Evolutionary conservation across 1,140 invertebrate genomes (phyloP), one percentile per base, ranked within the genome.

Genomic region (Drosophila rhopaloa): DNA sequence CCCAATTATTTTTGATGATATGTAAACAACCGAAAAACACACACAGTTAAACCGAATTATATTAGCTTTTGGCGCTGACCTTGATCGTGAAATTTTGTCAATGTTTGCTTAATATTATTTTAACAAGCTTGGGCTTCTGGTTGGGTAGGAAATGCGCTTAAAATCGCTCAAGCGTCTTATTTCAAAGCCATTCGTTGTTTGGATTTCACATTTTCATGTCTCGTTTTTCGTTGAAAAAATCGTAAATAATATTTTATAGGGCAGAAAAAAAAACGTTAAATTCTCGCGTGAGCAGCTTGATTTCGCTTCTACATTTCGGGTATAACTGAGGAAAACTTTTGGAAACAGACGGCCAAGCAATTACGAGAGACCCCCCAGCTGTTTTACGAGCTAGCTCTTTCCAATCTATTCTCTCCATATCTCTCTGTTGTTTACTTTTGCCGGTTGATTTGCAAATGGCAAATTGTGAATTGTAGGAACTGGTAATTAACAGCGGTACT

Each of bases 161-260:
- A 75, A 51, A 40, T 72, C 62, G 84, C 80, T 89, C 47, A 84
- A 84, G 77, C 84, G 85, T 72, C 67, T 60, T 67, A 80, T 89
- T 77, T 54, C 44, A 59, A 38, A 46, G 38, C 37, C 19, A 44
- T 29, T 63, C 44, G 71, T 50, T 53, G 19, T 53, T 76, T 65
- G 47, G 24, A 19, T 47, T 59, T 14, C 32, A 43, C 72, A 76
- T 76, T 66, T 76, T 76, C 48, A 29, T 13, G 53, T 76, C 43
- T 70, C 67, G 51, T 71, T 35, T 48, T 35, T 71, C 73, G 73
- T 76, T 76, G 7, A 7, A 32, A 6, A 44, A 56, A 44, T 75
- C 32, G 60, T 66, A 19, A 54, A 37, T 38, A 27, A 51, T 38
- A 63, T 57, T 79, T 57, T 79, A 46, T 57, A 14, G n/a, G 8